Evolutionary conservation across 2,888 invertebrate species (phyloP), one percentile per base, ranked within the genome.

Genomic region (Tanypteryx hageni): DNA sequence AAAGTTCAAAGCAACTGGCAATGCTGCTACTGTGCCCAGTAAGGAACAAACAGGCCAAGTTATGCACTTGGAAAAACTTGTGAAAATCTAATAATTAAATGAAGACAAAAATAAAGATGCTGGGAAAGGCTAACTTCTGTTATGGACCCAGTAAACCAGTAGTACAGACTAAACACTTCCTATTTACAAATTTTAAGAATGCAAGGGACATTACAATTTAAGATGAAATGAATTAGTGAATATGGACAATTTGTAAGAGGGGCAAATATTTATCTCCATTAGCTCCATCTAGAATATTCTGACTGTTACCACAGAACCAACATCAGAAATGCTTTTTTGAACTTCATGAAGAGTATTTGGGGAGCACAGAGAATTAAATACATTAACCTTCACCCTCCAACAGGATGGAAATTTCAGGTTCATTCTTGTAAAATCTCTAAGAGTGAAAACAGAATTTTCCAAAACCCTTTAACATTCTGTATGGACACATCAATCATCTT

Each of bases 71-170:
- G 83, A n/a, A 83, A n/a, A 56, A 89, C 89, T 44, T 89, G 56
- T 9, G 11, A 44, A 27, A 10, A 89, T 64, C 31, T 64, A 86
- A 86, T n/a, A 27, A 27, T 86, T 61, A 89, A 89, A 59, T 61
- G 89, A 64, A 64, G 44, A 89, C 89, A 89, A 83, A 44, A 83
- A 56, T 83, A 56, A 76, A 16, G 31, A 83, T 11, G 61, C 18
- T 61, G 61, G 44, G 16, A 64, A 56, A n/a, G 64, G 61, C 64
- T 89, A 44, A 31, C 44, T 61, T 27, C 16, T 89, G 64, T 44
- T 68, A 64, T 68, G 89, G 89, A 89, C 89, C 86, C 89, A 31
- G 64, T 64, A 44, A 89, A 89, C 89, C 89, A 89, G 61, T 64
- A 18, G 44, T 56, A 68, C 64, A 64, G 64, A 89, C 44, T 31